phyloP scores from a whole-genome alignment of 2,888 invertebrate genomes.

The Patella ulyssiponensis region DNA sequence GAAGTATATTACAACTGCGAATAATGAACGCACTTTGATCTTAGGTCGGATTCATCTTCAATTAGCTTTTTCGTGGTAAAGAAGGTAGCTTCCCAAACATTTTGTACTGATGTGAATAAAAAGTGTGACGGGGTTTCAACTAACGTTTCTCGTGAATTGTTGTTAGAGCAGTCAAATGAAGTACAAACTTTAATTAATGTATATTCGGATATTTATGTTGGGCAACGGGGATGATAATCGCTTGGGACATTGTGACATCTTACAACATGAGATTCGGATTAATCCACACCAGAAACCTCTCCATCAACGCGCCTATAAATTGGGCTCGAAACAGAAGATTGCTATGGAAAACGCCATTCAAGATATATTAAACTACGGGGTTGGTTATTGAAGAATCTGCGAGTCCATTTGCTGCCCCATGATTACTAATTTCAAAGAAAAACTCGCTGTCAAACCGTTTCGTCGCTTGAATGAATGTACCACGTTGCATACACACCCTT shows the following conservation, averaged over 20 bases:
- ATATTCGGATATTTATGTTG: conserved; percentile 13
- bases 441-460: background rate
- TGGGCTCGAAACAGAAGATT: no score
- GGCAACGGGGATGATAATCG: background rate
- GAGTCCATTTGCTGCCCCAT: conserved; percentile 15
- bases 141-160: background rate
- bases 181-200: conserved; percentile 5
- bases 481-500: background rate
- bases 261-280: no score
- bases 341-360: no score
- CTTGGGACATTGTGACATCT: conserved; percentile 15
- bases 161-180: background rate
- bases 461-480: conserved; percentile 15
- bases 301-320: no score
- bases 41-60: background rate
- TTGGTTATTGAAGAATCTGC: conserved; percentile 15
- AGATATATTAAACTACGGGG: conserved; percentile 1
- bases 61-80: background rate
- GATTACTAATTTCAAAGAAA: conserved; percentile 11
- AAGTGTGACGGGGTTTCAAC: no score
- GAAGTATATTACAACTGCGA: conserved; percentile 8
- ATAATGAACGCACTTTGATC: background rate
- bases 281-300: no score
- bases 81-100: no score
- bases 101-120: no score